phyloP scores from a whole-genome alignment of 2,797 vertebrate genomes.

The Protonibea diacanthus region DNA sequence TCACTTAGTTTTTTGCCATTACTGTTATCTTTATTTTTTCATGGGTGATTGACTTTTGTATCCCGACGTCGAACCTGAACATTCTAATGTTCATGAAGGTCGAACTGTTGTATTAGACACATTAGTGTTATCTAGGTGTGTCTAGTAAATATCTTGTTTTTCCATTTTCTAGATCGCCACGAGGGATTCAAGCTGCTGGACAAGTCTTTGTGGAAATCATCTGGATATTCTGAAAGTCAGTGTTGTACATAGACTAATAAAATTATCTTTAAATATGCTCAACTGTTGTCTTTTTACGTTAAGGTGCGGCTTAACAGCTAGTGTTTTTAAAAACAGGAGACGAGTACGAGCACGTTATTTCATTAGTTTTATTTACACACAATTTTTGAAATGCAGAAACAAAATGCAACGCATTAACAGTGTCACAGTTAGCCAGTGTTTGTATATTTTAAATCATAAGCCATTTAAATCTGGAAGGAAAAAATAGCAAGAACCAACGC shows the following conservation, averaged over 20 bases:
- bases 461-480: constrained; percentile 64
- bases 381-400: constrained; percentile 83
- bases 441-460: constrained; percentile 81
- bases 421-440: constrained; percentile 86
- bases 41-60: no score
- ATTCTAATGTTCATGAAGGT: neutral
- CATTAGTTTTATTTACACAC: constrained; percentile 86
- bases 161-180: constrained; percentile 43
- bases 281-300: neutral
- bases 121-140: neutral
- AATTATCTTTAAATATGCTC: constrained; percentile 57
- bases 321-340: neutral
- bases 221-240: constrained; percentile 42
- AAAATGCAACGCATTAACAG: constrained; percentile 83
- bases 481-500: constrained; percentile 68
- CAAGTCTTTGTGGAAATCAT: constrained; percentile 28
- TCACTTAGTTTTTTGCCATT: no score
- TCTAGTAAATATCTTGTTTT: neutral
- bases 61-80: no score
- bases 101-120: neutral
- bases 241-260: constrained; percentile 83
- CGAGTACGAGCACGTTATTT: constrained; percentile 52
- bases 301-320: no score
- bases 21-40: no score
- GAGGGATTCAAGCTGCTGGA: constrained; percentile 21